A percentile compares a stretch with the other conserved stretches of the same genome.
These are phyloP conservation scores for Hiodon tergisus DNA, from an alignment of 2,113 vertebrate genomes.

Conservation along the genomic window DNA sequence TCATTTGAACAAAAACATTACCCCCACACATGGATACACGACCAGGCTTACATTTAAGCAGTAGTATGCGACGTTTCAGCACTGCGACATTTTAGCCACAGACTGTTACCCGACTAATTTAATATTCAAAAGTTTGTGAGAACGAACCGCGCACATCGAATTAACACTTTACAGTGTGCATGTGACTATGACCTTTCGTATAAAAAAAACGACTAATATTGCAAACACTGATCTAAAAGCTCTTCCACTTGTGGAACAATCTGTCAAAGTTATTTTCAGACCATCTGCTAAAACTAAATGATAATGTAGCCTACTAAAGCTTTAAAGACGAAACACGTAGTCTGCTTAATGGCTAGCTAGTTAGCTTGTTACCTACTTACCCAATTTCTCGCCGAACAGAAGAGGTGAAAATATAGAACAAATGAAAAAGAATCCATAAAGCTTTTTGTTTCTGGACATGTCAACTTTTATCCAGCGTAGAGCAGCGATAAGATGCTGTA, in stretches of 20 bases:
- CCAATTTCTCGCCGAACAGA: conserved; percentile 34
- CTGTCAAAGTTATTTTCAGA: neutral
- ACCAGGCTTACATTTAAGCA: neutral
- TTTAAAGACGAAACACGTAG: conserved; percentile 6
- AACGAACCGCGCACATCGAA: neutral
- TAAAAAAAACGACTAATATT: neutral
- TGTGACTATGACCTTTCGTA: neutral
- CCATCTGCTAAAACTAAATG: neutral
- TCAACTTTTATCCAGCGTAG: conserved; percentile 29
- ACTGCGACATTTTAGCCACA: neutral
- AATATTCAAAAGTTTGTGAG: neutral
- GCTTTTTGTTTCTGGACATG: conserved; percentile 36
- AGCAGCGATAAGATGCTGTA: conserved; percentile 19
- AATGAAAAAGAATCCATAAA: conserved; percentile 34
- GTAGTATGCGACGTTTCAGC: neutral
- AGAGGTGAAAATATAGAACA: conserved; percentile 32
- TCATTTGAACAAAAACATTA: neutral
- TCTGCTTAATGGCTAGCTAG: conserved; percentile 1
- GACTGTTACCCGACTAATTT: neutral
- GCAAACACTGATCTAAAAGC: no score
- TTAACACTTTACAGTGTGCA: neutral
- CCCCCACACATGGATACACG: neutral
- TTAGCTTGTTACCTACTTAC: conserved; percentile 33
- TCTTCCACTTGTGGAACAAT: neutral
- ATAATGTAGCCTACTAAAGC: neutral